Base-by-base conservation (phyloP, 2,797 vertebrate species). In the Tinamus major region DNA sequence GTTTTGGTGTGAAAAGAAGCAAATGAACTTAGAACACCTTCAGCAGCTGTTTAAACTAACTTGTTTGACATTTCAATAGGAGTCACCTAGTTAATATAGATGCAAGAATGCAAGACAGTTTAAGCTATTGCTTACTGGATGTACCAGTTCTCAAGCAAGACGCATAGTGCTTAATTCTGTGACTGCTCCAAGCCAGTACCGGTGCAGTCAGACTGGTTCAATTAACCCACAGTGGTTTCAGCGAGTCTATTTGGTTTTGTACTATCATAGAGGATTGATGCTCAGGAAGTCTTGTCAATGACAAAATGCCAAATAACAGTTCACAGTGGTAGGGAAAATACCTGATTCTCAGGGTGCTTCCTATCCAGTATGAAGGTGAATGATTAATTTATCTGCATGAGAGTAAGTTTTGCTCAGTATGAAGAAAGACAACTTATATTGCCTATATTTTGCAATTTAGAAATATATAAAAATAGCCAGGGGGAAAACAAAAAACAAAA, bases 271-370 rank as follows among this genome's bases (percentile, higher is more conserved):
- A 85, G 53, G 49, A 79, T 33, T 53, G 88, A n/a, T 9, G 17
- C 42, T 84, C 23, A 59, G 37, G 35, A 74, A 86, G 41, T 48
- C 74, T 81, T 63, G 41, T 67, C 63, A 63, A 18, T 84, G 71
- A 84, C 86, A 86, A 91, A 92, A 48, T 81, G 80, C 88, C 55
- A 88, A 89, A 95, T 79, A 89, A 44, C 29, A 80, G 33, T 74
- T 91, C 8, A 8, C 42, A 33, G 18, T 75, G 33, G 13, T 78
- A 85, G 78, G 33, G n/a, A 42, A 23, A 84, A 51, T 51, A 63
- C 42, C 78, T 75, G 46, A 77, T 29, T 94, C 51, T 56, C 35
- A 90, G 42, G 26, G 16, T 85, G 81, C 68, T 93, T 89, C 51
- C 63, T 9, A 82, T 56, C 26, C 67, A 69, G 35, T 31, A 10